Evolutionary conservation across 2,113 vertebrate genomes (phyloP).

Genomic region (Zootoca vivipara): DNA sequence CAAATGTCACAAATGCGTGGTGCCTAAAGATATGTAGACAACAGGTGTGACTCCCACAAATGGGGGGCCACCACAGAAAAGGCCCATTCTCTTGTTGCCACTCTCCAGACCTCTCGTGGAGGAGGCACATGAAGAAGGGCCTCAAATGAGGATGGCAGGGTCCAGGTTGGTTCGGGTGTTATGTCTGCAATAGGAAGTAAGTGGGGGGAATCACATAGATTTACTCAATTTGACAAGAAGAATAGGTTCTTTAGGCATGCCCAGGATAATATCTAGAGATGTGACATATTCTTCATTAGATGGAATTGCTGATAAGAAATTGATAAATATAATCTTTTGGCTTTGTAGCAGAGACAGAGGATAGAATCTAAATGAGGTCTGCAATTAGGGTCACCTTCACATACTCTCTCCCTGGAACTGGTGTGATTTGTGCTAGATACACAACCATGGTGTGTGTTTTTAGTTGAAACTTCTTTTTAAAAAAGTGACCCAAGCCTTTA

Average conservation of each 20-base stretch:
- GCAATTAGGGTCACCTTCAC: neutral
- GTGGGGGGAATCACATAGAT: neutral
- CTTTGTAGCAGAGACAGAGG: neutral
- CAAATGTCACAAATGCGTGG: too few species aligned
- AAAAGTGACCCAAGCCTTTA: neutral
- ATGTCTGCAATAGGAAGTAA: too few species aligned
- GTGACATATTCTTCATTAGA: neutral
- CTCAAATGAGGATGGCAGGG: too few species aligned
- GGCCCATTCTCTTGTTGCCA: too few species aligned
- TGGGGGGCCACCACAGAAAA: too few species aligned
- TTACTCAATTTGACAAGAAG: neutral
- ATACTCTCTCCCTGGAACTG: neutral
- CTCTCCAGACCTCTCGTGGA: too few species aligned
- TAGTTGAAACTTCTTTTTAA: neutral
- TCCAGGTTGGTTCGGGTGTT: too few species aligned
- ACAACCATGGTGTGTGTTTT: neutral
- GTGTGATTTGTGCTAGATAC: too few species aligned
- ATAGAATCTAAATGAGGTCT: neutral
- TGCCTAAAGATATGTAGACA: too few species aligned
- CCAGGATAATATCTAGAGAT: neutral
- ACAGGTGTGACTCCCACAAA: too few species aligned
- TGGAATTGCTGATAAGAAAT: neutral
- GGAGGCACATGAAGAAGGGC: too few species aligned
- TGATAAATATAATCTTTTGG: neutral
- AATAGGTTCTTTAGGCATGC: neutral